Base-by-base conservation (phyloP, 2,113 vertebrate genomes). In the Aspidoscelis tigris region DNA sequence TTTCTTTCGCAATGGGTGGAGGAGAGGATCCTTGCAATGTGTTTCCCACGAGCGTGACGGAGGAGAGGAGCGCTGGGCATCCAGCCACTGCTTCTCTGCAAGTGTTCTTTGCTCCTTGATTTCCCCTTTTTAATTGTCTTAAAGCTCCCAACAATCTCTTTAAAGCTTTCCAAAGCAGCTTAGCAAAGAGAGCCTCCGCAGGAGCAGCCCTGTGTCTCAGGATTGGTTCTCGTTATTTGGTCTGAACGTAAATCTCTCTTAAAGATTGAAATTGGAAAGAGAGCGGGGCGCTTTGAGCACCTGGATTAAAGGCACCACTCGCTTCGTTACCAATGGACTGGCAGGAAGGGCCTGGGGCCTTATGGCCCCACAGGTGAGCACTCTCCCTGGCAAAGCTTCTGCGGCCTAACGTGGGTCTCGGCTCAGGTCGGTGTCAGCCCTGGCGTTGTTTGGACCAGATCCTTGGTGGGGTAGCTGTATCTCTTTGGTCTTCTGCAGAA, bases 111-210 rank as follows among this genome's bases (percentile, higher is more conserved):
- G 74, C 66, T 71, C 61, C 22, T 73, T 82, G 58, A 82, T 53
- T 82, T 68, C 82, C 53, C 44, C 75, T 61, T 69, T 82, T 86
- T 78, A 82, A 86, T 86, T 86, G 81, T 78, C 76, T 82, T 68
- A 82, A 74, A 82, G 80, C 80, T 82, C 16, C 69, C 76, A 12
- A 43, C 80, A 78, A 86, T 78, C 85, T 78, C 58, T 72, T 86
- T 82, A 86, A 86, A 86, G 58, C 80, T 66, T 73, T 66, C 69
- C 33, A 78, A 82, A 86, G 85, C 80, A 9, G 85, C 85, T 86
- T 86, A 86, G 33, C 75, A 0, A 41, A 33, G 58, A 68, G 71
- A 78, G 69, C 75, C 66, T 8, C 43, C 9, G 44, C 22, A 12
- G 53, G 79, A 47, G 72, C 26, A 2, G 73, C 21, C 53, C 66